phyloP scores from a whole-genome alignment of 2,797 vertebrate genomes.

The Lepilemur ruficaudatus region DNA sequence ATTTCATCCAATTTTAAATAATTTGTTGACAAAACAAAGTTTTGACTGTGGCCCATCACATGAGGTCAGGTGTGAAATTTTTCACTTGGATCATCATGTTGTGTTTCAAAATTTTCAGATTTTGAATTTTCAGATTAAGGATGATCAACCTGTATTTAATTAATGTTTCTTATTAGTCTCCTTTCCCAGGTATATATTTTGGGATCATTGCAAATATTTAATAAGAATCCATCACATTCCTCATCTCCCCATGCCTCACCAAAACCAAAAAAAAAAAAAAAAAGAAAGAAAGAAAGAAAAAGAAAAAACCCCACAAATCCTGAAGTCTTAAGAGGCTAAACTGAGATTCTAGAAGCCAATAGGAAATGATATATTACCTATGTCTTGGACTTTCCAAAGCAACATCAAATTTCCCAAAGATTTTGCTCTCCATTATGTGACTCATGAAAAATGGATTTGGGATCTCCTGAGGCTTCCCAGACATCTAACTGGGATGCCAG shows the following conservation, averaged over 20 bases:
- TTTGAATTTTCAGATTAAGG: background rate
- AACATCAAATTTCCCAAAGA: slow-evolving; percentile 28
- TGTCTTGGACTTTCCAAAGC: background rate
- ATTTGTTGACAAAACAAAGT: background rate
- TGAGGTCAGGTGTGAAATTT: background rate
- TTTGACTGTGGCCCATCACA: background rate
- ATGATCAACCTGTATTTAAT: background rate
- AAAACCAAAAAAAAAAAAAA: background rate
- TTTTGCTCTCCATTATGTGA: slow-evolving; percentile 28
- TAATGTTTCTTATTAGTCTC: background rate
- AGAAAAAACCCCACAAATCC: background rate
- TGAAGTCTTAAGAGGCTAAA: slow-evolving; percentile 2
- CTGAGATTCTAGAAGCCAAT: slow-evolving; percentile 22
- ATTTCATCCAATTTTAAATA: background rate
- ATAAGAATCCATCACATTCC: background rate
- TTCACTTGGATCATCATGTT: background rate
- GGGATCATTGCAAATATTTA: background rate
- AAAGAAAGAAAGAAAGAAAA: background rate
- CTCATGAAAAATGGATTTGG: slow-evolving; percentile 53
- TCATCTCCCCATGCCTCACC: background rate
- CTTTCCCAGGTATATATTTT: background rate
- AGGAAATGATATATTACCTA: background rate
- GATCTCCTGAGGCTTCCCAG: background rate
- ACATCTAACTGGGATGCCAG: background rate
- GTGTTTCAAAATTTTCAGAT: background rate